Conservation (phyloP, 2,888 invertebrate species). For the Caenorhabditis sulstoni region DNA sequence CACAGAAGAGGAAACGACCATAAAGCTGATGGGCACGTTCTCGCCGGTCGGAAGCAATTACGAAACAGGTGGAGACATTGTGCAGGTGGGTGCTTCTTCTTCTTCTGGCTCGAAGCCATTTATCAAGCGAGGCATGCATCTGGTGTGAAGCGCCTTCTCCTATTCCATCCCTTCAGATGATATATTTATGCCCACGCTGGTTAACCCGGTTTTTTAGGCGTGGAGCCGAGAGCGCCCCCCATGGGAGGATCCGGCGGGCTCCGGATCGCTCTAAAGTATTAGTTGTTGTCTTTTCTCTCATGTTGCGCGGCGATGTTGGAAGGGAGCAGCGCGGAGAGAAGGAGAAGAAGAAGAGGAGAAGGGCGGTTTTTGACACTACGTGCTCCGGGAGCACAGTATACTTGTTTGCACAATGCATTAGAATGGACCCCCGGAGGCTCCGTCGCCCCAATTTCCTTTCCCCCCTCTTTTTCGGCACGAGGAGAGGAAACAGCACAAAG, state of each 20-base stretch:
- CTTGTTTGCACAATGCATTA: conserved; percentile 42
- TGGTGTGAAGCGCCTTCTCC: not conserved
- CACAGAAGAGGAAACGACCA: conserved; percentile 45
- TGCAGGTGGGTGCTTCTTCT: conserved; percentile 64
- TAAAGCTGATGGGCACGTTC: conserved; percentile 65
- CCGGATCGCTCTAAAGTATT: conserved; percentile 42
- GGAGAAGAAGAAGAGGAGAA: not conserved
- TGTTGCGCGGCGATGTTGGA: not conserved
- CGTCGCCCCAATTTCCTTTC: not conserved
- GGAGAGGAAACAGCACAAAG: conserved; percentile 16
- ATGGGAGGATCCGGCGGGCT: not conserved
- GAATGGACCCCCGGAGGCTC: conserved; percentile 8
- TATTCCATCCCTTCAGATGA: conserved; percentile 26
- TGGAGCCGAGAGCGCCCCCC: not conserved
- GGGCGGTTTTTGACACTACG: conserved; percentile 15
- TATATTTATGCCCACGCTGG: conserved; percentile 30
- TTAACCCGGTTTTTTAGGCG: conserved; percentile 46
- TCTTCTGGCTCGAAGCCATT: too few relatives aligned
- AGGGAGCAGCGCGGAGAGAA: not conserved
- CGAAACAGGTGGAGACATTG: conserved; percentile 70
- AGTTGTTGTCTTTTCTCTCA: conserved; percentile 20
- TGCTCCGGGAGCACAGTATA: conserved; percentile 25
- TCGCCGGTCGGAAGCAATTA: conserved; percentile 72
- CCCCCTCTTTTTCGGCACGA: conserved; percentile 23
- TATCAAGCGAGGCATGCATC: too few relatives aligned